Evolutionary conservation across 1,140 invertebrate genomes (phyloP), one percentile per base, ranked within the genome.

Genomic region (Araneus ventricosus): DNA sequence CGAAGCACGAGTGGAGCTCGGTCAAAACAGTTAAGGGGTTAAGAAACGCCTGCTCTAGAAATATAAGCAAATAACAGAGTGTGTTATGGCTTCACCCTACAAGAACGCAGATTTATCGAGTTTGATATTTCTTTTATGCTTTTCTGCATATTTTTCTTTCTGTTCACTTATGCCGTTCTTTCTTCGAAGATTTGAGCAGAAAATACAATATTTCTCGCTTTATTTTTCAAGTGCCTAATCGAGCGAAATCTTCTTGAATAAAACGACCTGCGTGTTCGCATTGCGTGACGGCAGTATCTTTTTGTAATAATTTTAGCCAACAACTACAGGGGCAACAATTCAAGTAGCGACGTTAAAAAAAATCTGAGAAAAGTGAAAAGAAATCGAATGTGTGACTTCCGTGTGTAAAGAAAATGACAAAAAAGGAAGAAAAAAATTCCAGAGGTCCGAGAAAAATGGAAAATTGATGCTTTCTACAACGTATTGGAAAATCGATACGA

Each of bases 321-420:
- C 70, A n/a, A 37, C 17, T 75, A 20, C 5, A 20, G 30, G 30
- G 30, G 30, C 1, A 34, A 20, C 27, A 75, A 37, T 75, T 75
- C 70, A 34, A 75, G 70, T 75, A 75, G 70, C 14, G 30, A 34
- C 37, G 70, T 34, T 37, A 75, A 75, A 27, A n/a, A 61, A 75
- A 75, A 75, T 75, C 30, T 34, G 6, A 75, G 70, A 37, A 75
- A 75, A 75, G 70, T 75, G 30, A 75, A 75, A 52, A 75, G 70
- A 75, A 34, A 75, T 75, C 70, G 70, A 75, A 75, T 22, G 70
- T 75, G 70, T 75, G 34, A 75, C 70, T 75, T 75, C 34, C 67
- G 67, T 37, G 27, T 75, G 30, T 34, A 34, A 75, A 17, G 27
- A 10, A 37, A 37, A 30, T 37, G 30, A 34, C 30, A 75, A 75